These are phyloP conservation scores for Tiaroga cobitis DNA, from an alignment of 2,797 vertebrate genomes.

Conservation along the genomic window DNA sequence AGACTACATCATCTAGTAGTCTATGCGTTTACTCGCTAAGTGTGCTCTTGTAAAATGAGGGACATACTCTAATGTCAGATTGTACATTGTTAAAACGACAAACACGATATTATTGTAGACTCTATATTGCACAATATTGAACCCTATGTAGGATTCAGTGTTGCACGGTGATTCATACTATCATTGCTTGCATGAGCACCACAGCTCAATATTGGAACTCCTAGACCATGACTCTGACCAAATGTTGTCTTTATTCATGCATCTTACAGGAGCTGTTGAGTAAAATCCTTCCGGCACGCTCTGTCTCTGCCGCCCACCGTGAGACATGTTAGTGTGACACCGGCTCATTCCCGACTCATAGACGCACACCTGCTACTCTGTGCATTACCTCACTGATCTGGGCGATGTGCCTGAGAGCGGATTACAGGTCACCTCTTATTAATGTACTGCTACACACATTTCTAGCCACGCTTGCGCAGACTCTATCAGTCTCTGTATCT, in stretches of 20 bases:
- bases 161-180: not conserved
- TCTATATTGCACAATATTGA: not conserved
- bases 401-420: conserved; percentile 11
- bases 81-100: too few relatives aligned
- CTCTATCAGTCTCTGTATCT: conserved; percentile 29
- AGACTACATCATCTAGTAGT: too few relatives aligned
- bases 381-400: conserved; percentile 29
- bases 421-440: conserved; percentile 52
- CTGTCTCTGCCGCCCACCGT: not conserved
- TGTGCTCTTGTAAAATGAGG: too few relatives aligned
- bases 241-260: not conserved
- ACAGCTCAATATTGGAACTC: not conserved
- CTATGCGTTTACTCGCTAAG: too few relatives aligned
- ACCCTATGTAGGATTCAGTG: not conserved
- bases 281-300: not conserved
- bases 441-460: conserved; percentile 8
- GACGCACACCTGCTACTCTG: conserved; percentile 26
- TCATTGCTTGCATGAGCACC: not conserved
- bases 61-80: too few relatives aligned
- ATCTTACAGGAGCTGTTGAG: conserved; percentile 1
- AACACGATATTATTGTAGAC: too few relatives aligned
- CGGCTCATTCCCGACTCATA: conserved; percentile 12
- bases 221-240: not conserved
- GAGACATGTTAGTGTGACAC: conserved; percentile 29
- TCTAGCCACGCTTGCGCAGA: not conserved